Base-by-base conservation (phyloP, 2,797 vertebrate genomes). In the Taeniopygia guttata region DNA sequence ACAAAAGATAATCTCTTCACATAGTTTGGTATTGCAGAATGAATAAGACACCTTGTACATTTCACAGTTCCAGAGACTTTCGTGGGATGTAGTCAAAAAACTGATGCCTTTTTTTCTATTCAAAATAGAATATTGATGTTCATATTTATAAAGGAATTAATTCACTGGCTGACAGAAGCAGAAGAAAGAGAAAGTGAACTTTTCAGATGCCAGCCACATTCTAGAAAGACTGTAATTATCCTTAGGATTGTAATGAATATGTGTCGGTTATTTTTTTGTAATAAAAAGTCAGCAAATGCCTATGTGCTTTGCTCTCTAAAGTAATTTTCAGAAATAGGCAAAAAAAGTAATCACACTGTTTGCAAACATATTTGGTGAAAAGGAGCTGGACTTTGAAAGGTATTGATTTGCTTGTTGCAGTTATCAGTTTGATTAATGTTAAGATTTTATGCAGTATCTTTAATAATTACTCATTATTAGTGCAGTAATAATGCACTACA, bases 391-490 rank as follows among this genome's bases (percentile, higher is more conserved):
- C 91, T 93, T 90, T 95, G 93, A 96, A 96, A 96, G 48, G n/a
- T 95, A 95, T 95, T 90, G 95, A 95, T 97, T 96, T 96, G 60
- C 95, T 96, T 96, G 89, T 96, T 96, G 91, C 78, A 91, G 86
- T 96, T 97, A 97, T 88, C 90, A 87, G 75, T 96, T 94, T 97
- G 96, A 98, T 95, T 95, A 96, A 97, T 97, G 95, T 87, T 97
- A 92, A 96, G 95, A 97, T 95, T 96, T 91, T 89, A 68, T 89
- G 73, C 42, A 68, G 83, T 91, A 22, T 96, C 95, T 94, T 96
- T 97, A 95, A 95, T 96, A 40, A 52, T 94, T 95, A 38, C 60
- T 94, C 74, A 40, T 94, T 56, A 96, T 95, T 96, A 93, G 82
- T 78, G 42, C 32, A 64, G 81, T 75, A 95, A 82, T 87, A 94